Evolutionary conservation across 2,113 vertebrate genomes (phyloP).

Genomic region (Otolemur garnettii): DNA sequence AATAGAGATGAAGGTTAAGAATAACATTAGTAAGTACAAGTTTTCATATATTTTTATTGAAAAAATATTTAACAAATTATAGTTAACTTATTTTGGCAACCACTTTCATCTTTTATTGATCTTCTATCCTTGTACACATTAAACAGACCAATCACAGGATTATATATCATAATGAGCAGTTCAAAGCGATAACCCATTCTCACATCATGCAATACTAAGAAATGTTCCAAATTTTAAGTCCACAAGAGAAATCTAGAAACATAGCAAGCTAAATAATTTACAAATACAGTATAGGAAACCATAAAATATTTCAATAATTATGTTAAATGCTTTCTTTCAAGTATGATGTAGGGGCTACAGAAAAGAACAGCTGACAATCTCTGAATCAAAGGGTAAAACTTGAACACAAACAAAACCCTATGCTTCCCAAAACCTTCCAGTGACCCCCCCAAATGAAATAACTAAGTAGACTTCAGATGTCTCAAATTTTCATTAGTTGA

Average conservation of each 20-base stretch:
- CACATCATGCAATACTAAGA: slow-evolving; percentile 9
- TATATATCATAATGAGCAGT: neutral
- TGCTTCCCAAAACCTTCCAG: slow-evolving; percentile 46
- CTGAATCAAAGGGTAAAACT: neutral
- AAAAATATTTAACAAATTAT: slow-evolving; percentile 22
- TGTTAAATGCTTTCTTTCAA: neutral
- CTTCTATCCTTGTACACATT: neutral
- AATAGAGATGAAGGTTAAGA: neutral
- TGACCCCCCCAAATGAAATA: neutral
- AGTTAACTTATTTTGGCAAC: neutral
- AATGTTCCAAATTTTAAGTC: neutral
- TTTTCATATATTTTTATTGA: slow-evolving; percentile 67
- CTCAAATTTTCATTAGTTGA: neutral
- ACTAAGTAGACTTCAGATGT: neutral
- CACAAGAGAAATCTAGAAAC: neutral
- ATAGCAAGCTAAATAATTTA: neutral
- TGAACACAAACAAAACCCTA: neutral
- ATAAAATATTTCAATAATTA: neutral
- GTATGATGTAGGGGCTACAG: neutral
- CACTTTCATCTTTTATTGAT: neutral
- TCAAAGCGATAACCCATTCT: neutral
- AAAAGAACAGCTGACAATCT: neutral
- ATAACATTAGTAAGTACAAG: slow-evolving; percentile 35
- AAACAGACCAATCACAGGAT: neutral
- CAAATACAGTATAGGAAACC: neutral